A percentile compares a stretch with the other conserved stretches of the same genome.
Evolutionary conservation across 2,797 vertebrate genomes (phyloP).

Genomic region (Argya squamiceps): DNA sequence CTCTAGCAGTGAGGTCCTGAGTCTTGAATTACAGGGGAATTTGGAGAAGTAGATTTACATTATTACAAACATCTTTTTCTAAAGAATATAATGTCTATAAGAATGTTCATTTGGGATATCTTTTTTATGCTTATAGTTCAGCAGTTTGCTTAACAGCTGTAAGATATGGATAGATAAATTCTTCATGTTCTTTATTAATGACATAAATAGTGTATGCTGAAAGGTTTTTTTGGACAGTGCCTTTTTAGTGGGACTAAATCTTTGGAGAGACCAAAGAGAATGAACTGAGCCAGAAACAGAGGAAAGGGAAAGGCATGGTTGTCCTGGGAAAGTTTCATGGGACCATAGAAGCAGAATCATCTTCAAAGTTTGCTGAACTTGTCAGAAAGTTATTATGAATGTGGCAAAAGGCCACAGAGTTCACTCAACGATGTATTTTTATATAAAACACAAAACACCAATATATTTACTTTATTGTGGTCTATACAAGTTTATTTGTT

Average conservation of each 20-base stretch:
- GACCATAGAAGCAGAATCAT: neutral
- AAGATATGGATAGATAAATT: neutral
- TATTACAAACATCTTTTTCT: neutral
- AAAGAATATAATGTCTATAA: neutral
- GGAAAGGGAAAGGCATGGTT: neutral
- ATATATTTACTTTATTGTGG: neutral
- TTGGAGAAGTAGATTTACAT: neutral
- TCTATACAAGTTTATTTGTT: neutral
- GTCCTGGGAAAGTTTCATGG: neutral
- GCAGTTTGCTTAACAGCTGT: neutral
- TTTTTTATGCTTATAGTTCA: neutral
- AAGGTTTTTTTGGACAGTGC: neutral
- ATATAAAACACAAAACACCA: neutral
- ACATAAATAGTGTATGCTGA: neutral
- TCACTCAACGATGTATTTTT: neutral
- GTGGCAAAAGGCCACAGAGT: neutral
- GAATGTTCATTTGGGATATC: neutral
- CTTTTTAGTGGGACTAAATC: neutral
- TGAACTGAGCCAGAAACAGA: neutral
- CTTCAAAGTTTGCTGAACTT: neutral
- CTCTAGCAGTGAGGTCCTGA: neutral
- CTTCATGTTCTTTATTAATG: neutral
- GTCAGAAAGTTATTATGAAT: neutral
- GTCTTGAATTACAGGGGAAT: neutral
- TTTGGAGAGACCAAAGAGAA: neutral